Evolutionary conservation across 2,797 vertebrate genomes (phyloP), one percentile per base, ranked within the genome.

Genomic region (Microhierax caerulescens): DNA sequence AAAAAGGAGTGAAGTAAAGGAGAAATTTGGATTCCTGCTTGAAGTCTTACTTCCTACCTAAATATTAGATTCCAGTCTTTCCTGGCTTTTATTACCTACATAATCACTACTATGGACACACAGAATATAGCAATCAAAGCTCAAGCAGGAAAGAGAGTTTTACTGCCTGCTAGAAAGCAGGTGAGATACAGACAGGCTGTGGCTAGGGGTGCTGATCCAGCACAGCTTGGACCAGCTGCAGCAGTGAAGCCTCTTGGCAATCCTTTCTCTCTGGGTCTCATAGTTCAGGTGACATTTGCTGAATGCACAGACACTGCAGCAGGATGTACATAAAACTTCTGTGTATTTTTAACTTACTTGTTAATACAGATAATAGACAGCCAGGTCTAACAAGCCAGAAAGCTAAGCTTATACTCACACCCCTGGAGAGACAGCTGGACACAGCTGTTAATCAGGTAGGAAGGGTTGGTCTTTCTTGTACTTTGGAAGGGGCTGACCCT

Each of bases 351-450:
- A 53, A 13, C 9, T 60, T 56, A 34, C 11, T 45, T 4, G 6
- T 37, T 92, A 27, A 57, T 81, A 78, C 14, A 78, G 47, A n/a
- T 10, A 76, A 45, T 25, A 50, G 12, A 6, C 25, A 84, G 25
- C 3, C 14, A n/a, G 24, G 13, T 73, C 27, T 63, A 76, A 36
- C 6, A 57, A 48, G 28, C 16, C 24, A n/a, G 72, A 51, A 75
- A 12, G 28, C 18, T 43, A 63, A 50, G 32, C 48, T 80, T 50
- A 32, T 21, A 16, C 8, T 81, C 13, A 25, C 51, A 47, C 0
- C 0, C 15, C n/a, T n/a, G 22, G 18, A 92, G 32, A 84, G 19
- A 53, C 25, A 22, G 5, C 0, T 0, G 19, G 25, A 39, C n/a
- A 68, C 22, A 45, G 7, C 4, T 72, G 2, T 37, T 14, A 80